Evolutionary conservation across 2,797 vertebrate genomes (phyloP).

Genomic region (Euphonia xanthogaster): DNA sequence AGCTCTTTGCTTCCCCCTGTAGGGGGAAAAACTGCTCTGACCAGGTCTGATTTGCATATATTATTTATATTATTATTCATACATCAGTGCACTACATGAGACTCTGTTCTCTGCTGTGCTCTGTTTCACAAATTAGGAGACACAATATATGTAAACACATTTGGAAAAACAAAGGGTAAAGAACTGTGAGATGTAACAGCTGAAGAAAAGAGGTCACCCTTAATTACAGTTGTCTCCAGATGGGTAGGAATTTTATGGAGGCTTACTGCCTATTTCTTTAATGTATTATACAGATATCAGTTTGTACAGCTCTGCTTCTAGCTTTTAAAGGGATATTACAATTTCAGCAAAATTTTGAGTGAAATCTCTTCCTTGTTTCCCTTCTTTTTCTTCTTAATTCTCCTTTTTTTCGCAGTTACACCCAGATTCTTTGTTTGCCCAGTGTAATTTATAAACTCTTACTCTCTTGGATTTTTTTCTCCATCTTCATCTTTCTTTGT

Average conservation of each 20-base stretch:
- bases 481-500: not conserved
- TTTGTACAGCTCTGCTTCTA: not conserved
- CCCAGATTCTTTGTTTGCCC: not conserved
- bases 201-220: not conserved
- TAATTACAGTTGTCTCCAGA: not conserved
- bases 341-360: not conserved
- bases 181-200: not conserved
- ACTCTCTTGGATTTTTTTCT: not conserved
- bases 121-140: not conserved
- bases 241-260: not conserved
- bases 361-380: not conserved
- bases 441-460: not conserved
- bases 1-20: slow-evolving; percentile 51
- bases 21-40: not conserved
- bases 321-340: not conserved
- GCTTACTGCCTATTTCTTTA: not conserved
- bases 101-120: not conserved
- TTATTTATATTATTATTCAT: not conserved
- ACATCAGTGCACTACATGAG: not conserved
- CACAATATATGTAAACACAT: not conserved
- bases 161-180: not conserved
- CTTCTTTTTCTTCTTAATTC: not conserved
- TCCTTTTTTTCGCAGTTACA: not conserved
- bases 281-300: not conserved
- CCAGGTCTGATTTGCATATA: not conserved